Percentiles rank a stretch among this genome's conserved stretches.
Evolutionary conservation across 2,888 invertebrate species (phyloP).

Genomic region (Deroplatys truncata): DNA sequence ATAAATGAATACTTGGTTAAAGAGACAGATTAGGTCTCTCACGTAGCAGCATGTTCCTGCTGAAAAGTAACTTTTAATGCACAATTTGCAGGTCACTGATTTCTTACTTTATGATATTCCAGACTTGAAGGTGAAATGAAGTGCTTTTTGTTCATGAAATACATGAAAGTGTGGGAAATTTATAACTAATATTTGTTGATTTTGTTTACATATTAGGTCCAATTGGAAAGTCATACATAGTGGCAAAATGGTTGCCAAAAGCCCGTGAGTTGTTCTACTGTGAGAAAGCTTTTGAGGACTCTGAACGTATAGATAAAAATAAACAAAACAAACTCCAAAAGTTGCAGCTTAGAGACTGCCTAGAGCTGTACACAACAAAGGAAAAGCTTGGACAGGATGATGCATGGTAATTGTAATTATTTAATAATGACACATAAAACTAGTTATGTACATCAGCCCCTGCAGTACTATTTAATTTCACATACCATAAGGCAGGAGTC

Average conservation of each 20-base stretch:
- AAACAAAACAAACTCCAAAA: neutral
- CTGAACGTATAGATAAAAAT: neutral
- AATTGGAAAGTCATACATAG: neutral
- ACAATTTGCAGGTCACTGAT: too few relatives aligned
- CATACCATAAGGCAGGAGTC: too few relatives aligned
- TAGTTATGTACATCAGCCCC: too few relatives aligned
- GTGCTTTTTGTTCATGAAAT: neutral
- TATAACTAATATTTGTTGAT: neutral
- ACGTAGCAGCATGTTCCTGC: too few relatives aligned
- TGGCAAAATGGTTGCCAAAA: neutral
- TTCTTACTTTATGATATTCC: too few relatives aligned
- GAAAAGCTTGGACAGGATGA: conserved; percentile 54
- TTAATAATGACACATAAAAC: neutral
- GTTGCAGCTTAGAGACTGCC: conserved; percentile 48
- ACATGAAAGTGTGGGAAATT: neutral
- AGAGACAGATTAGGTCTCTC: too few relatives aligned
- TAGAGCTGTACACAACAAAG: conserved; percentile 51
- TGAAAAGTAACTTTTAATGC: too few relatives aligned
- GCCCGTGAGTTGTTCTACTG: neutral
- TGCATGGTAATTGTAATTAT: conserved; percentile 40
- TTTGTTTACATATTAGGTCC: neutral
- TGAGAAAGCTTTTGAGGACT: neutral
- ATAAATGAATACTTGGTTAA: too few relatives aligned
- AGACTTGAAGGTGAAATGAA: neutral
- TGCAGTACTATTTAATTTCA: too few relatives aligned